Evolutionary conservation across 92 coral and sea anemone species (phyloP), one percentile per base, ranked within the genome.

Genomic region (Porites lobata): DNA sequence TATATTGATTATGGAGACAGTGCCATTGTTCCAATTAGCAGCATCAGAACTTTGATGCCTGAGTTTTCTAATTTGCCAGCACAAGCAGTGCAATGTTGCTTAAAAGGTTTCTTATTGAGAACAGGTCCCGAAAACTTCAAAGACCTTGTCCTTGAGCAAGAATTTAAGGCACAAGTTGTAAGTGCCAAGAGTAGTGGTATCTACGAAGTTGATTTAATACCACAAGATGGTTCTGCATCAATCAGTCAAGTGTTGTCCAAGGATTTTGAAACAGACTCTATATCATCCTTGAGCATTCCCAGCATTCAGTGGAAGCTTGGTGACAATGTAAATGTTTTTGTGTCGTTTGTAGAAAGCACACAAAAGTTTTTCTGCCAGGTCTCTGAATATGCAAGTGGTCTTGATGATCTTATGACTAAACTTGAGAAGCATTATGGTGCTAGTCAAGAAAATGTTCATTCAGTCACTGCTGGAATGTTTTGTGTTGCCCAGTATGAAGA

Each of bases 1-100:
- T 96, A 94, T 77, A 84, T 96, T 50, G 98, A 97, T 87, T 96
- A 95, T 76, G 99, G 99, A 9, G 95, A 96, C 85, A 92, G 77
- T 77, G 98, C 93, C 74, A 72, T 88, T 8, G 43, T 96, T 7
- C 71, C 98, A 4, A 62, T 86, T n/a, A 89, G 94, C 69, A 88
- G 82, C 38, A 78, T 94, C n/a, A 86, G 94, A 77, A 79, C 89
- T 8, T 26, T 96, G 59, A 94, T 92, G 76, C 94, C 93, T 14
- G 96, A 90, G 43, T 96, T 96, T 78, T 90, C 93, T 88, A 65
- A 67, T 51, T 63, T 98, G 38, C 96, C 98, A 4, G 77, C 90
- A 4, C 98, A 98, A 72, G 94, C 98, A 51, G 86, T 98, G 69
- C 92, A 76, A 21, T 96, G 98, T 72, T 78, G 90, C 58, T 80